phyloP scores from a whole-genome alignment of 2,113 vertebrate species.

The Strix uralensis region DNA sequence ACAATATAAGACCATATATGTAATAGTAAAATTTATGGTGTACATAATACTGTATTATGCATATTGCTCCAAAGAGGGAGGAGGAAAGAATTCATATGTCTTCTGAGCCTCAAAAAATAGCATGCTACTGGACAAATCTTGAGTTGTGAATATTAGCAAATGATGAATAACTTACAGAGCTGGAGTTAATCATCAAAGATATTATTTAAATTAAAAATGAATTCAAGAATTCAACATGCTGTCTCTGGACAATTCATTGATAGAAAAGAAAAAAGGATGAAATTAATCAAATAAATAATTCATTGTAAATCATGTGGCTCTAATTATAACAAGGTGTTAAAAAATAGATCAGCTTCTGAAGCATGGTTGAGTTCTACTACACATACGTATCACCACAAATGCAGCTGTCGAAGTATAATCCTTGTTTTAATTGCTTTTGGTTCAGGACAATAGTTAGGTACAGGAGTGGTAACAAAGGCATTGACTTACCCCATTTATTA shows the following conservation, averaged over 20 bases:
- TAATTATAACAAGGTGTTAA: conserved; percentile 54
- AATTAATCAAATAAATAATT: conserved; percentile 67
- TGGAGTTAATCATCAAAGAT: conserved; percentile 8
- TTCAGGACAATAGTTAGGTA: conserved; percentile 13
- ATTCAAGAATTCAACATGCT: conserved; percentile 24
- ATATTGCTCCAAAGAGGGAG: neutral
- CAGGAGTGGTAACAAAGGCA: conserved; percentile 3
- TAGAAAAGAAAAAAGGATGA: conserved; percentile 9
- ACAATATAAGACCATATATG: neutral
- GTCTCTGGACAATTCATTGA: conserved; percentile 6
- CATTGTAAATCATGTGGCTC: neutral
- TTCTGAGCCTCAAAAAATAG: neutral
- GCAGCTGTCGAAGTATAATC: conserved; percentile 8
- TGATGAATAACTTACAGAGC: neutral
- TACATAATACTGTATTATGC: neutral
- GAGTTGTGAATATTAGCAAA: neutral
- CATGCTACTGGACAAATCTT: neutral
- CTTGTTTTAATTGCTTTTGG: conserved; percentile 47
- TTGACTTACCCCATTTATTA: neutral
- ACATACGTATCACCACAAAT: neutral
- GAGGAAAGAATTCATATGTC: neutral
- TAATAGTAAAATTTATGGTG: neutral
- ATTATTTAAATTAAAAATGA: conserved; percentile 44
- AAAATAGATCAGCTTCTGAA: conserved; percentile 44
- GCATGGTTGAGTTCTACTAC: neutral